phyloP scores from a whole-genome alignment of 2,113 vertebrate species.

The Miniopterus natalensis region DNA sequence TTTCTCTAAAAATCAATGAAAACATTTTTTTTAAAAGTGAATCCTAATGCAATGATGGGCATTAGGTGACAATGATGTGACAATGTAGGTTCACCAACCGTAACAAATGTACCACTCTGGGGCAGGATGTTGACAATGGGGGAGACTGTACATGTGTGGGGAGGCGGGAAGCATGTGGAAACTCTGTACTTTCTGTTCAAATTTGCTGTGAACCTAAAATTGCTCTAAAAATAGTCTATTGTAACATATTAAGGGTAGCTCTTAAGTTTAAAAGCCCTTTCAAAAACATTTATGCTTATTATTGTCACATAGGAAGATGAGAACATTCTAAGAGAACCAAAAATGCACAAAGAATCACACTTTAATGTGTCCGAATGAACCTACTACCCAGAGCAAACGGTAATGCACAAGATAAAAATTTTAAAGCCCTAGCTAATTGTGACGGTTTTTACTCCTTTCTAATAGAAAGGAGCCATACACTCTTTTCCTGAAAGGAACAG shows the following conservation, averaged over 20 bases:
- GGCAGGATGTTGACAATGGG: neutral
- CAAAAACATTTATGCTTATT: constrained; percentile 38
- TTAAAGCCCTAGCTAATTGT: constrained; percentile 44
- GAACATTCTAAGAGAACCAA: constrained; percentile 51
- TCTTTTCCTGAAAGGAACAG: constrained; percentile 3
- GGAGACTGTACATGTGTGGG: neutral
- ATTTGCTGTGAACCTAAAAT: constrained; percentile 34
- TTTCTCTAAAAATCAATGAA: neutral
- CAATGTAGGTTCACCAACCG: neutral
- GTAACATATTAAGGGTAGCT: neutral
- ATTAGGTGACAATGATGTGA: neutral
- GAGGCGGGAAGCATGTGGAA: neutral
- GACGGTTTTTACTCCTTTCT: constrained; percentile 48
- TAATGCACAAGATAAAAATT: constrained; percentile 33
- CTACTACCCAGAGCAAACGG: constrained; percentile 29
- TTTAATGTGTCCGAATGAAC: constrained; percentile 50
- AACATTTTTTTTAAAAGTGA: neutral
- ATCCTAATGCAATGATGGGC: neutral
- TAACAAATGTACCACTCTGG: neutral
- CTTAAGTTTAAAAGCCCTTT: neutral
- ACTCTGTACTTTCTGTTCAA: constrained; percentile 51
- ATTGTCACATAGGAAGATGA: constrained; percentile 26
- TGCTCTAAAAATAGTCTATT: constrained; percentile 44
- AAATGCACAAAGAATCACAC: constrained; percentile 32
- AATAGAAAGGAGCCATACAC: constrained; percentile 11